Percentiles rank a stretch among this genome's conserved stretches.
Conservation (phyloP, 2,888 invertebrate species). For the Eupeodes latifasciatus region DNA sequence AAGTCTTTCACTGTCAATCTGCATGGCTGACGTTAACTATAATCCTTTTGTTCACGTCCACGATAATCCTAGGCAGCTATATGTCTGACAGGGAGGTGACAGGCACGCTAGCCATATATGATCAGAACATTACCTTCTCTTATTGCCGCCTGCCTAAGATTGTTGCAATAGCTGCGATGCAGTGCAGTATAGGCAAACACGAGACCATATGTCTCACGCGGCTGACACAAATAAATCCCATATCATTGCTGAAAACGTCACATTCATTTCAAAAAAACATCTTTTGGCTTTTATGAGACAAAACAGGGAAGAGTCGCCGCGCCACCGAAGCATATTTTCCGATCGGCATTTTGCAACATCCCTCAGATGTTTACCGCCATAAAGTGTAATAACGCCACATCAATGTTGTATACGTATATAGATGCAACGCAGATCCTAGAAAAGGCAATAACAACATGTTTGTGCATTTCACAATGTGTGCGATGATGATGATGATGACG, state of each 20-base stretch:
- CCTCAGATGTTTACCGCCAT: constrained; percentile 71
- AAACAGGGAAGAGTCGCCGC: constrained; percentile 49
- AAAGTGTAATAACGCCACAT: constrained; percentile 68
- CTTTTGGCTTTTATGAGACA: constrained; percentile 72
- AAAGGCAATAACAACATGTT: constrained; percentile 74
- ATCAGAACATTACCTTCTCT: background rate
- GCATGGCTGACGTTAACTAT: constrained; percentile 52
- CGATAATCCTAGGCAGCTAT: constrained; percentile 24
- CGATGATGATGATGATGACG: background rate
- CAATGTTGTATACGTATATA: background rate
- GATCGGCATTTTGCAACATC: constrained; percentile 53
- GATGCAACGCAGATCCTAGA: constrained; percentile 59
- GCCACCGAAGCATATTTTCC: constrained; percentile 28
- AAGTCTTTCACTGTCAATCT: constrained; percentile 59
- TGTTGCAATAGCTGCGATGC: background rate
- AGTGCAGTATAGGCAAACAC: background rate
- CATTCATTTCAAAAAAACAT: constrained; percentile 57
- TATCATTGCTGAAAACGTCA: constrained; percentile 50
- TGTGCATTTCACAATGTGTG: constrained; percentile 69
- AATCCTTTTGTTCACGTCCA: constrained; percentile 52
- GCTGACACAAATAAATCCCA: constrained; percentile 54
- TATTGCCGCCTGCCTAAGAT: background rate
- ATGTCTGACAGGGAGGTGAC: constrained; percentile 23
- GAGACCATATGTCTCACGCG: constrained; percentile 58
- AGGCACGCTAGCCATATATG: constrained; percentile 37